A percentile compares a stretch with the other conserved stretches of the same genome.
These are phyloP conservation scores for Acromyrmex charruanus DNA, from an alignment of 1,140 invertebrate species.

Conservation along the genomic window DNA sequence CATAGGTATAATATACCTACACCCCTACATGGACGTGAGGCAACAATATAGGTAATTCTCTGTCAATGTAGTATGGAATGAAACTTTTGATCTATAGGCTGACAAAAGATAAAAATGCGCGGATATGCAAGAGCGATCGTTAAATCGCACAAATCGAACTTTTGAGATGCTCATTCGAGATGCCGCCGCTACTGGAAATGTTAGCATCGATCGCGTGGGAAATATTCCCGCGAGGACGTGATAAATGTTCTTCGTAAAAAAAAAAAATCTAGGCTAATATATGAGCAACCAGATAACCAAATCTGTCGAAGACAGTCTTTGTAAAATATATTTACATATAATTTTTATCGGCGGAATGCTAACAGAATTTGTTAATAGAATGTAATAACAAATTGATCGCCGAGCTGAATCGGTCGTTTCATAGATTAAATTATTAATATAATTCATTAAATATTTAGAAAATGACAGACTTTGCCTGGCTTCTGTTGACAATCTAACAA, in stretches of 20 bases:
- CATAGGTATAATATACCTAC: neutral
- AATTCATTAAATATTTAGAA: neutral
- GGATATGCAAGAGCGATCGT: neutral
- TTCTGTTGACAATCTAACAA: neutral
- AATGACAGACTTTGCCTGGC: neutral
- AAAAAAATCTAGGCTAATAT: neutral
- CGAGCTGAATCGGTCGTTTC: neutral
- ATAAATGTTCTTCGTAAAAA: neutral
- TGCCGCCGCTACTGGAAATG: neutral
- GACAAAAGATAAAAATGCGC: constrained; percentile 1
- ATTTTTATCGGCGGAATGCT: neutral
- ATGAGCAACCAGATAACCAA: neutral
- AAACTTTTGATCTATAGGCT: neutral
- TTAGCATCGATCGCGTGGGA: neutral
- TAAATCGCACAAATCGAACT: neutral
- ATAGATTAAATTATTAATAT: neutral
- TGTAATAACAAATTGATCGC: neutral
- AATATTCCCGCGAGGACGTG: neutral
- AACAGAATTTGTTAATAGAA: neutral
- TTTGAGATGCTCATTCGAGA: neutral
- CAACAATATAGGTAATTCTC: constrained; percentile 27
- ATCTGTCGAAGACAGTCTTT: neutral
- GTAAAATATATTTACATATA: neutral
- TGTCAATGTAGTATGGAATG: neutral
- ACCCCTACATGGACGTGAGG: neutral